Conservation (phyloP, 2,797 vertebrate species). For the Meda fulgida region DNA sequence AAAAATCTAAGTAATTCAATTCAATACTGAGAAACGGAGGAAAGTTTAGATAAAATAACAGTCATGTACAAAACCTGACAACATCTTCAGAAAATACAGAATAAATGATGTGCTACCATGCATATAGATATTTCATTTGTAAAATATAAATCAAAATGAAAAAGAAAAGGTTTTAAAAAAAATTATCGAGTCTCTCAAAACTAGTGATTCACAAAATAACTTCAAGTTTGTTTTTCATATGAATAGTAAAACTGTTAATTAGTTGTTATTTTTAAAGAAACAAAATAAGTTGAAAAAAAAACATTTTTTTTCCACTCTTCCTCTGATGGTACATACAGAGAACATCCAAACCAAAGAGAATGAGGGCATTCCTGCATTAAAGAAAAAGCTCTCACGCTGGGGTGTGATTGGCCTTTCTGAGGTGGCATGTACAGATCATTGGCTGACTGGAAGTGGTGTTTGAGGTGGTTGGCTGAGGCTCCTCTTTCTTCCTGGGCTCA, state of each 20-base stretch:
- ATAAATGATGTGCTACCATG: slow-evolving; percentile 2
- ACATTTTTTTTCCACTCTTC: not conserved
- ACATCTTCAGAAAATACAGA: slow-evolving; percentile 6
- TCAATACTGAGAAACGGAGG: not conserved
- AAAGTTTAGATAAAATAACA: not conserved
- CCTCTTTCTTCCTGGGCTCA: slow-evolving; percentile 66
- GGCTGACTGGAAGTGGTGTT: slow-evolving; percentile 60
- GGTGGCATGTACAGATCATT: slow-evolving; percentile 79
- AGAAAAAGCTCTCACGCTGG: slow-evolving; percentile 55
- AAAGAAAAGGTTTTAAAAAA: not conserved
- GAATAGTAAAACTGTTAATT: slow-evolving; percentile 6
- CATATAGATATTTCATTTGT: not conserved
- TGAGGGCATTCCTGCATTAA: not conserved
- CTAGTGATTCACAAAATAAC: slow-evolving; percentile 18
- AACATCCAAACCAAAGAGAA: not conserved
- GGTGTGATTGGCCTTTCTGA: slow-evolving; percentile 71
- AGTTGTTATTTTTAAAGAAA: not conserved
- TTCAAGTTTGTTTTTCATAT: slow-evolving; percentile 24
- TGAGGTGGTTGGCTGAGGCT: slow-evolving; percentile 69
- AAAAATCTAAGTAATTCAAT: not conserved
- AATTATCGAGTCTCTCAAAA: not conserved
- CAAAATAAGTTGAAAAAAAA: not conserved
- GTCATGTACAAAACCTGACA: not conserved
- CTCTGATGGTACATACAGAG: not conserved
- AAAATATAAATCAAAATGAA: slow-evolving; percentile 5